A percentile compares a stretch with the other conserved stretches of the same genome.
phyloP scores from a whole-genome alignment of 2,113 vertebrate species.

The Stercorarius parasiticus region DNA sequence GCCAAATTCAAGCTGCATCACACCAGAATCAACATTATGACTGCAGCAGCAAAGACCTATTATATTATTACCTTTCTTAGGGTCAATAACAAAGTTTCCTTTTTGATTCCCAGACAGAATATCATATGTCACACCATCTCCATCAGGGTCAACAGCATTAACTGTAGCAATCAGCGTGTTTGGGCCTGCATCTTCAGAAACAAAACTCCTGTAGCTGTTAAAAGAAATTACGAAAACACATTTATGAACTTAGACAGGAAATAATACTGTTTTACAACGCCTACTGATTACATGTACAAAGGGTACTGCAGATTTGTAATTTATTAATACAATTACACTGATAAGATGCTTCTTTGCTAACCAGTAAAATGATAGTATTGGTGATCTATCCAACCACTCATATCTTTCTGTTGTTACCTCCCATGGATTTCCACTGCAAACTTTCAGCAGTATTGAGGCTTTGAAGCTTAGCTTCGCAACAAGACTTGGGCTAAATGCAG shows the following conservation, averaged over 20 bases:
- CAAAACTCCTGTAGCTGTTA: constrained; percentile 87
- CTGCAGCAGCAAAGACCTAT: neutral
- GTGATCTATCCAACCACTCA: neutral
- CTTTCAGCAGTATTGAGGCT: neutral
- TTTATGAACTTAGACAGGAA: neutral
- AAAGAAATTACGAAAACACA: neutral
- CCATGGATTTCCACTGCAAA: neutral
- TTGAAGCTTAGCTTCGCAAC: neutral
- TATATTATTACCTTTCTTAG: constrained; percentile 80
- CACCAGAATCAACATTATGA: neutral
- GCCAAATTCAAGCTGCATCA: neutral
- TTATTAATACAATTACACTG: neutral
- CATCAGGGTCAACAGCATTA: constrained; percentile 87
- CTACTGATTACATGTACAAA: neutral
- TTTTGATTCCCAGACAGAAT: constrained; percentile 83
- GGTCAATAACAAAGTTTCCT: constrained; percentile 88
- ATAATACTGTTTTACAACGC: neutral
- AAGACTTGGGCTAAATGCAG: neutral
- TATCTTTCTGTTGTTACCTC: neutral
- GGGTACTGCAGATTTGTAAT: neutral
- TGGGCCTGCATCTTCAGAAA: constrained; percentile 89
- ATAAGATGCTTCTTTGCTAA: neutral
- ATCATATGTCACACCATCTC: constrained; percentile 83
- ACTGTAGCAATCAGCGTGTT: constrained; percentile 86
- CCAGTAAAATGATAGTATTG: neutral